Conservation (phyloP, 1,140 invertebrate species). For the Zaprionus lachaisei region DNA sequence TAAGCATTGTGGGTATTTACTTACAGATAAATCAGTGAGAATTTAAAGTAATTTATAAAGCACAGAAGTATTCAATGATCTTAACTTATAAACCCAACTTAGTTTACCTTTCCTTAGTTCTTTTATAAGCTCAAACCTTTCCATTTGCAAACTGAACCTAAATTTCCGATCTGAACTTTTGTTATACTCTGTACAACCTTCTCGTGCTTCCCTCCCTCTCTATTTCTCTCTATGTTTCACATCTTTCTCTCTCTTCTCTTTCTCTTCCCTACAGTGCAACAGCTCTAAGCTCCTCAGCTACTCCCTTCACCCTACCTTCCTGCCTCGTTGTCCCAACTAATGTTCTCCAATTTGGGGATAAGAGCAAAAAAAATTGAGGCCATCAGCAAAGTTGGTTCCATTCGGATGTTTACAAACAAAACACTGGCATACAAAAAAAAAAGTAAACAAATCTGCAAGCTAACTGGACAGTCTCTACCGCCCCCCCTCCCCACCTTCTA, state of each 20-base stretch:
- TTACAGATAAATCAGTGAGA: no score
- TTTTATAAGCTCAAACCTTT: neutral
- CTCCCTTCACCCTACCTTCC: neutral
- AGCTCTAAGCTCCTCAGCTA: neutral
- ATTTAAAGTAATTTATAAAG: no score
- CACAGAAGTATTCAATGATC: neutral
- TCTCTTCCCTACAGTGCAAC: neutral
- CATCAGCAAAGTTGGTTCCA: conserved; percentile 62
- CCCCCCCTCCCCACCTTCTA: neutral
- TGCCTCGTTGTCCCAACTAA: neutral
- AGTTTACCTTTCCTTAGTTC: no score
- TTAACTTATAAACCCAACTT: neutral
- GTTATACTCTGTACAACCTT: neutral
- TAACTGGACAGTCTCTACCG: neutral
- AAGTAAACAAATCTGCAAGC: conserved; percentile 43
- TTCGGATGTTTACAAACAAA: conserved; percentile 67
- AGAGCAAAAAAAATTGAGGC: conserved; percentile 42
- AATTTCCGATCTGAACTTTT: neutral
- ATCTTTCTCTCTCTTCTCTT: neutral
- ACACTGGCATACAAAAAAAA: conserved; percentile 40
- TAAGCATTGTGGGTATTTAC: no score
- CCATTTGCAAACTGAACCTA: neutral
- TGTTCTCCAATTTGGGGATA: conserved; percentile 8
- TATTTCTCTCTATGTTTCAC: neutral
- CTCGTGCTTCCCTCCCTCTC: neutral